A percentile compares a stretch with the other conserved stretches of the same genome.
Conservation (phyloP, 1,140 invertebrate genomes). For the Saccostrea glomerata region DNA sequence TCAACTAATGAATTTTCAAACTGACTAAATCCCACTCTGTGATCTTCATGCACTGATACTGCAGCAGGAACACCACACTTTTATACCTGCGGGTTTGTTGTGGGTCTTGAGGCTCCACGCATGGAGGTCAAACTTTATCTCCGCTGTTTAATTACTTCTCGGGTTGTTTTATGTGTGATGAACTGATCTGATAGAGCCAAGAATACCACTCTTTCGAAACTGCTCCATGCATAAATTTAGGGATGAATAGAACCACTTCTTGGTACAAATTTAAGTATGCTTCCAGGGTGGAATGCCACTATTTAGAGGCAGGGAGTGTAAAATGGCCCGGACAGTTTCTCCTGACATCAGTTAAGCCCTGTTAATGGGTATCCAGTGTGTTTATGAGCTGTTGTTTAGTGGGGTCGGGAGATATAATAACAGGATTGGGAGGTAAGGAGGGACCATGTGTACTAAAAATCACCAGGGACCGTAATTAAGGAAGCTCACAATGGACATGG, state of each 20-base stretch:
- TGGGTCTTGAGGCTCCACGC: not conserved
- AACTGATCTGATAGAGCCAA: not conserved
- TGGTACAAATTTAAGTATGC: not conserved
- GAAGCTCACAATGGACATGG: not conserved
- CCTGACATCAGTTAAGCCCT: not conserved
- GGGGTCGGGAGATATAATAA: not conserved
- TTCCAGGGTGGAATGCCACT: not conserved
- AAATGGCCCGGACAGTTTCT: not conserved
- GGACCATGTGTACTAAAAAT: not conserved
- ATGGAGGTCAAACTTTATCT: slow-evolving; percentile 18
- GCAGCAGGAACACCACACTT: not conserved
- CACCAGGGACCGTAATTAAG: not conserved
- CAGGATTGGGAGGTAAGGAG: too few relatives aligned
- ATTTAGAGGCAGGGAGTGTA: not conserved
- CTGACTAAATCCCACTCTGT: not conserved
- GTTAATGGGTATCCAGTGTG: not conserved
- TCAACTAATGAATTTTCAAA: not conserved
- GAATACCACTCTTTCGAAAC: not conserved
- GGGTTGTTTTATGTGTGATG: slow-evolving; percentile 2
- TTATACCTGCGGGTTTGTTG: not conserved
- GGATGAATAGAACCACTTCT: not conserved
- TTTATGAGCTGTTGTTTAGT: not conserved
- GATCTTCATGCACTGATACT: not conserved
- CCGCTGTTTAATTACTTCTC: slow-evolving; percentile 5
- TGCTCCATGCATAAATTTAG: not conserved